Evolutionary conservation across 2,113 vertebrate genomes (phyloP).

Genomic region (Cyprinodon brontotheroides): DNA sequence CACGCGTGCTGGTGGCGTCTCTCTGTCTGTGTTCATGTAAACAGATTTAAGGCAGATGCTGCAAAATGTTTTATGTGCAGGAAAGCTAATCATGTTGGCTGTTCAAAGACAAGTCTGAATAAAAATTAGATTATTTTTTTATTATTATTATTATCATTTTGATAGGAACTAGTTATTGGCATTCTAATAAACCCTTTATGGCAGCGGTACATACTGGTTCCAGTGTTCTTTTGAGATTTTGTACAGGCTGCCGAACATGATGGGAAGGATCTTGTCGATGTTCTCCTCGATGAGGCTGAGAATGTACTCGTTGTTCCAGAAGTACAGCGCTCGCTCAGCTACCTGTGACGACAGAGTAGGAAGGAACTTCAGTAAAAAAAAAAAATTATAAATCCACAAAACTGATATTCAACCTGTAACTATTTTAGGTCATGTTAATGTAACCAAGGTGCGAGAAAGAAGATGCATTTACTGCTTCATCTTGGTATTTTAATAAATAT

Average conservation of each 20-base stretch:
- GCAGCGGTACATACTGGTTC: conserved; percentile 89
- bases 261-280: conserved; percentile 93
- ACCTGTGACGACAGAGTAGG: conserved; percentile 78
- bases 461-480: too few relatives aligned
- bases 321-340: conserved; percentile 95
- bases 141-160: background rate
- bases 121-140: background rate
- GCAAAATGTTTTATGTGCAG: background rate
- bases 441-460: too few relatives aligned
- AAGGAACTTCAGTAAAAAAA: background rate
- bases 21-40: conserved; percentile 16
- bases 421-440: too few relatives aligned
- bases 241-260: conserved; percentile 98
- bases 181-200: too few relatives aligned
- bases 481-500: too few relatives aligned
- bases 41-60: background rate
- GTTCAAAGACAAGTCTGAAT: background rate
- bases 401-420: too few relatives aligned
- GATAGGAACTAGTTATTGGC: too few relatives aligned
- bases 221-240: conserved; percentile 99
- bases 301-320: conserved; percentile 99
- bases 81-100: background rate
- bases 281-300: conserved; percentile 98
- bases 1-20: background rate
- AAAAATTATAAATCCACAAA: too few relatives aligned